Evolutionary conservation across 2,113 vertebrate genomes (phyloP).

Genomic region (human): GRCh38 chr12:127671501-127672000

Average conservation of each 20-base stretch:
- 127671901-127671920: too few relatives aligned
- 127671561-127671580: too few relatives aligned
- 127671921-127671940: background rate
- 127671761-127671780: background rate
- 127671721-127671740: background rate
- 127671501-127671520: too few relatives aligned
- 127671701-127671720: too few relatives aligned
- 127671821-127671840: accelerated
- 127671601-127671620: too few relatives aligned
- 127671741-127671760: background rate
- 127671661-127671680: too few relatives aligned
- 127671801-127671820: accelerated
- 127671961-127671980: background rate
- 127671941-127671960: background rate
- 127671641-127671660: background rate
- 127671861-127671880: background rate
- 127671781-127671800: background rate
- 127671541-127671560: too few relatives aligned
- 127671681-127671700: too few relatives aligned
- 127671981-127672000: too few relatives aligned
- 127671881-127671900: background rate
- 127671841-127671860: accelerated
- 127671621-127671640: too few relatives aligned
- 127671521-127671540: too few relatives aligned
- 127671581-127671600: too few relatives aligned